These are phyloP conservation scores for Antheraea assamensis DNA, from an alignment of 2,888 invertebrate genomes.

Conservation along the genomic window DNA sequence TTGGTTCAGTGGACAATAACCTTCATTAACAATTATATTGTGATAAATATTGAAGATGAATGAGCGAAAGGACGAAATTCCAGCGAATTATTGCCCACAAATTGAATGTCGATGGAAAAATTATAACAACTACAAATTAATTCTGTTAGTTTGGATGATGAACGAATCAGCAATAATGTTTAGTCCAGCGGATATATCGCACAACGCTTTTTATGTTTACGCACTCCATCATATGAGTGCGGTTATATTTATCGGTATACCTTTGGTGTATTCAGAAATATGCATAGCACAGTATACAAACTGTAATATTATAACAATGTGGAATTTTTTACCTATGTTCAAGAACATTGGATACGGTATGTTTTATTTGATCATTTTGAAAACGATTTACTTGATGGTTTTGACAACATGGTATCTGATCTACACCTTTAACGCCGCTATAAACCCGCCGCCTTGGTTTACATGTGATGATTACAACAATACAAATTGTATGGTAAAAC, in stretches of 20 bases:
- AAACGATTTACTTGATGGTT: constrained; percentile 55
- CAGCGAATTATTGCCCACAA: constrained; percentile 42
- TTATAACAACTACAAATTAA: constrained; percentile 57
- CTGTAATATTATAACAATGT: constrained; percentile 57
- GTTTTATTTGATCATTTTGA: constrained; percentile 55
- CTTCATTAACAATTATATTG: constrained; percentile 16
- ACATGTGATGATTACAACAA: constrained; percentile 58
- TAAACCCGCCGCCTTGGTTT: constrained; percentile 68
- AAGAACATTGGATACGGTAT: constrained; percentile 60
- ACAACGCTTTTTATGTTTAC: constrained; percentile 58
- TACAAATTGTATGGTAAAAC: constrained; percentile 68
- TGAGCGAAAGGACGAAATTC: constrained; percentile 32
- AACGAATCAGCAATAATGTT: constrained; percentile 59
- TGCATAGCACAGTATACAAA: constrained; percentile 71
- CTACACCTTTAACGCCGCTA: constrained; percentile 59
- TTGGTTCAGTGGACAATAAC: constrained; percentile 31
- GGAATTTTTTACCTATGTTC: constrained; percentile 69
- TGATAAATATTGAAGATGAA: constrained; percentile 27
- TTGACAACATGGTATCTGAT: constrained; percentile 64
- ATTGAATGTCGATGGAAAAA: constrained; percentile 55
- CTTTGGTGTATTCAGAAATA: constrained; percentile 70
- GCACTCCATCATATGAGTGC: constrained; percentile 45
- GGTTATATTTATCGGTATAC: constrained; percentile 64
- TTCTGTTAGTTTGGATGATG: constrained; percentile 69
- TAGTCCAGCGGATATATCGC: constrained; percentile 55